Evolutionary conservation across 92 coral and sea anemone genomes (phyloP).

Genomic region (Blastomussa wellsi): DNA sequence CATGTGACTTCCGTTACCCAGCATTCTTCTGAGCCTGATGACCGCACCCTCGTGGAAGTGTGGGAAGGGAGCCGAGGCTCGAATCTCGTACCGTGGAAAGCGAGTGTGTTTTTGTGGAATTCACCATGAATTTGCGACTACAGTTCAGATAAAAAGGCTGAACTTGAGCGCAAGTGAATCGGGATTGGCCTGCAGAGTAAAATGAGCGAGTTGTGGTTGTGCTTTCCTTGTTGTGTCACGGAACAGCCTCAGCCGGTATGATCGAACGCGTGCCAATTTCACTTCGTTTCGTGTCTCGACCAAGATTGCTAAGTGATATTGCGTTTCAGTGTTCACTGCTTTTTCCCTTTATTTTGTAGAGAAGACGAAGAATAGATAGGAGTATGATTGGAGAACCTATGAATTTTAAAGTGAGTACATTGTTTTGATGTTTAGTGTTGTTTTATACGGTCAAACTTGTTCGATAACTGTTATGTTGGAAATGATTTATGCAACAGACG

Average conservation of each 20-base stretch:
- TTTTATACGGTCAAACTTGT: background rate
- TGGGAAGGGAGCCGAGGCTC: conserved; percentile 43
- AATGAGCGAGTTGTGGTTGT: conserved; percentile 70
- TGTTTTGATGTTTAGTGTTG: background rate
- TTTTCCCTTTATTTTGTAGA: conserved; percentile 40
- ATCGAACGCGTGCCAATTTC: background rate
- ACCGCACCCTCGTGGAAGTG: conserved; percentile 58
- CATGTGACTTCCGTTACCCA: conserved; percentile 43
- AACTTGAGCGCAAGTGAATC: background rate
- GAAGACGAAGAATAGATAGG: conserved; percentile 77
- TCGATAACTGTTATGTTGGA: background rate
- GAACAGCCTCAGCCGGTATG: conserved; percentile 69
- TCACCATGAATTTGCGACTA: conserved; percentile 39
- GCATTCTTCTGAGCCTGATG: conserved; percentile 8
- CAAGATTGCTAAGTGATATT: background rate
- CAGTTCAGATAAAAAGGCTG: conserved; percentile 24
- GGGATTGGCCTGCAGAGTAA: conserved; percentile 27
- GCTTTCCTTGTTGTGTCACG: conserved; percentile 67
- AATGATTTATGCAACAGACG: background rate
- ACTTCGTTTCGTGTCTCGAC: conserved; percentile 11
- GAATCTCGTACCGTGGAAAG: conserved; percentile 18
- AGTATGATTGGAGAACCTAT: conserved; percentile 85
- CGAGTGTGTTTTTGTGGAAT: background rate
- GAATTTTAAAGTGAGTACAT: conserved; percentile 74
- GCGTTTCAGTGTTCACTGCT: background rate